These are phyloP conservation scores for Linepithema humile DNA, from an alignment of 1,140 invertebrate genomes.

Conservation along the genomic window DNA sequence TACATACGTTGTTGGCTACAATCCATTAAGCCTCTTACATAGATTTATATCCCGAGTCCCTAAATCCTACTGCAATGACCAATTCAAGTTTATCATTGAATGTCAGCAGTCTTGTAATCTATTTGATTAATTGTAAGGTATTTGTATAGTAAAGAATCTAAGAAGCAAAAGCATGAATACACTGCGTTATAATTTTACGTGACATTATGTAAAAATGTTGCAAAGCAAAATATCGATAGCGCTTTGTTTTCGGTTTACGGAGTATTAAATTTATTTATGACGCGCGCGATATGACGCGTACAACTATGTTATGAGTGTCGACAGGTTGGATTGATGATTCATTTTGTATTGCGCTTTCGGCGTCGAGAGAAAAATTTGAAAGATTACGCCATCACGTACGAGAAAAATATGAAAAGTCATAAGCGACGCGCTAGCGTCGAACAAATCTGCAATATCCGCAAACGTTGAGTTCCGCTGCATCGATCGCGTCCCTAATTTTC, in stretches of 20 bases:
- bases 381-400: not conserved
- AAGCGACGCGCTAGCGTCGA: too few species aligned
- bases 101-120: not conserved
- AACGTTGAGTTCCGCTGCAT: not conserved
- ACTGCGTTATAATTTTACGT: too few species aligned
- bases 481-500: not conserved
- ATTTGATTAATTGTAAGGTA: not conserved
- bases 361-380: not conserved
- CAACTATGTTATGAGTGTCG: conserved; percentile 9
- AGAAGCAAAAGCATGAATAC: too few species aligned
- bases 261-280: conserved; percentile 29
- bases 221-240: too few species aligned
- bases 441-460: not conserved
- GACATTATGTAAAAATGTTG: too few species aligned
- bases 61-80: not conserved
- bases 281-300: not conserved
- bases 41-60: not conserved
- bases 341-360: conserved; percentile 5
- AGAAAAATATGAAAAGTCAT: not conserved
- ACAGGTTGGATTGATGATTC: conserved; percentile 29
- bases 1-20: not conserved
- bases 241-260: conserved; percentile 38
- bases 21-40: conserved; percentile 23
- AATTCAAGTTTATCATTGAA: not conserved
- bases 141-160: not conserved